Evolutionary conservation across 2,888 invertebrate species (phyloP).

Genomic region (Eutolmus rufibarbis): DNA sequence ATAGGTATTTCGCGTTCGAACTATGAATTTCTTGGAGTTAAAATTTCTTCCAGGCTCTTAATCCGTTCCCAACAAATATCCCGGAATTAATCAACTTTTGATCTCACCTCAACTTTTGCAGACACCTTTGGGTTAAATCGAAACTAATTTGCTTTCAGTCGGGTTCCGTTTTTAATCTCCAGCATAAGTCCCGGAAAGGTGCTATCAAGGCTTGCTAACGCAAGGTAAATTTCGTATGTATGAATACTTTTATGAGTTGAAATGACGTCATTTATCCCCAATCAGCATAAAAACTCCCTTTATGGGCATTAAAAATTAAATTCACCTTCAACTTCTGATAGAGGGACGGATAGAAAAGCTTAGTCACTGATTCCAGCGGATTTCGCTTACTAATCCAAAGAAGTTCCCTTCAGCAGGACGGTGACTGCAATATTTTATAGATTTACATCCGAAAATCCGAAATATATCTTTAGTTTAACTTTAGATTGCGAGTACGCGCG

Average conservation of each 20-base stretch:
- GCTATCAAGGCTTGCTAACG: background rate
- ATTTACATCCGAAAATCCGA: background rate
- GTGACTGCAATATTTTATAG: background rate
- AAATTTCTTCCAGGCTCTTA: background rate
- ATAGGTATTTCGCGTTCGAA: background rate
- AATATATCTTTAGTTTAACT: constrained; percentile 7
- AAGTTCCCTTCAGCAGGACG: background rate
- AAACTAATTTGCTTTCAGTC: background rate
- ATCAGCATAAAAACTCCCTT: background rate
- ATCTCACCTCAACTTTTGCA: background rate
- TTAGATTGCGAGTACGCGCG: background rate
- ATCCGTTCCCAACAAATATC: background rate
- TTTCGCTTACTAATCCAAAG: background rate
- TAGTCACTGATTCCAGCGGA: background rate
- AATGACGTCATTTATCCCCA: constrained; percentile 27
- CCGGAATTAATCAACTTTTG: background rate
- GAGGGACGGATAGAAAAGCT: background rate
- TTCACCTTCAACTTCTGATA: background rate
- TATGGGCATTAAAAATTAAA: constrained; percentile 17
- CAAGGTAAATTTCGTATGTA: background rate
- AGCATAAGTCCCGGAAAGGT: background rate
- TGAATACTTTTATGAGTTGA: background rate
- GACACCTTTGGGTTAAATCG: background rate
- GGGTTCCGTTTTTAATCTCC: background rate
- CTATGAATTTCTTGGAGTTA: background rate